Base-by-base conservation (phyloP, 2,113 vertebrate species). In the Marmota monax region DNA sequence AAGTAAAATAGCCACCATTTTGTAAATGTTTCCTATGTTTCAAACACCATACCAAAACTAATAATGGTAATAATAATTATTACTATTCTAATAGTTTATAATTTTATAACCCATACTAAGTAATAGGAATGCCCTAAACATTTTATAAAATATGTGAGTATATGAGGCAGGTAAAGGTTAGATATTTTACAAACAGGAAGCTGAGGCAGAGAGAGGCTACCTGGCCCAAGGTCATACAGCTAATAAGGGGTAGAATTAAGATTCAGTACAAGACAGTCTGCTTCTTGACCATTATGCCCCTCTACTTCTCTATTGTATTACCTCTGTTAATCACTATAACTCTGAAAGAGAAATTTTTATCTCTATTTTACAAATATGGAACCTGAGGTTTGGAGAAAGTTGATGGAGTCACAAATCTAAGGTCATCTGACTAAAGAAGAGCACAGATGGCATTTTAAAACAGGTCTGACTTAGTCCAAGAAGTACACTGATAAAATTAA, bases 181-280 rank as follows among this genome's bases (percentile, higher is more conserved):
- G 45, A 11, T 53, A 76, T 67, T 94, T 82, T 77, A 96, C 48
- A 70, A 63, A 70, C 11, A 93, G 72, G 25, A 88, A 94, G 92
- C 11, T 1, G 70, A 94, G 27, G 14, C 0, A 51, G 53, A 82
- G 45, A 45, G 45, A 45, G 23, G 85, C 72, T 61, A 61, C 79
- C 25, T 82, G 48, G 23, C 23, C 39, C 34, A 67, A 78, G 58
- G 37, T 65, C 74, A 92, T 74, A 70, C 0, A 88, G 92, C 77
- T 69, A 95, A 63, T 13, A 20, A 92, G 37, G 29, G 17, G 10
- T 48, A 42, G 63, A 80, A 51, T 0, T 69, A 34, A 77, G 53
- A 82, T 8, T 83, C 4, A 45, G 53, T 32, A 27, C 25, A 37
- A n/a, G 56, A 69, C 4, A 87, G 22, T 63, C 42, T n/a, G 32